Percentiles rank a stretch among this genome's conserved stretches.
These are phyloP conservation scores for Oxygymnocypris stewartii DNA, from an alignment of 2,113 vertebrate species.

Conservation along the genomic window DNA sequence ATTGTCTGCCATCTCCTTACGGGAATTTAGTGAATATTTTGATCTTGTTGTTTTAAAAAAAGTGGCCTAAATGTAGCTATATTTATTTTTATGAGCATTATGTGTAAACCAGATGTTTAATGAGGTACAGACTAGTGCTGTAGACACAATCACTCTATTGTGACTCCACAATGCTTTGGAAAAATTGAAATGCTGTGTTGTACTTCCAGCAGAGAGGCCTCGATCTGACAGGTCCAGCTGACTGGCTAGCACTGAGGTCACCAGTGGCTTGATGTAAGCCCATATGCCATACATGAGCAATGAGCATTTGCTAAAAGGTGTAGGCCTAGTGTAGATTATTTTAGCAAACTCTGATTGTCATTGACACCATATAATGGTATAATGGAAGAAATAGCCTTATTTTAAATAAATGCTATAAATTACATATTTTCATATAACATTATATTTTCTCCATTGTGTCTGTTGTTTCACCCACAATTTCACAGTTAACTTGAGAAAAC, in stretches of 20 bases:
- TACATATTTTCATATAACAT: no score
- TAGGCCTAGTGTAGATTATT: background rate
- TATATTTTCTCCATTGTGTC: background rate
- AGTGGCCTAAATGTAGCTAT: background rate
- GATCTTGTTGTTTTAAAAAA: background rate
- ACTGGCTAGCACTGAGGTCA: background rate
- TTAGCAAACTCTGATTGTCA: background rate
- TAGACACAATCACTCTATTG: slow-evolving; percentile 26
- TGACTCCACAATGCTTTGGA: slow-evolving; percentile 28
- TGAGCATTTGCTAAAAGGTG: background rate
- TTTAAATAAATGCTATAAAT: background rate
- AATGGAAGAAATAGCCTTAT: background rate
- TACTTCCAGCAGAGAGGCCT: background rate
- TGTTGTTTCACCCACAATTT: slow-evolving; percentile 11
- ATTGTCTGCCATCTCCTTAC: background rate
- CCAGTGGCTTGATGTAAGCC: background rate
- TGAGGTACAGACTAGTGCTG: background rate
- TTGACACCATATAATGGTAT: background rate
- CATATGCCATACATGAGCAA: background rate
- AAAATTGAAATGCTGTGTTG: slow-evolving; percentile 20
- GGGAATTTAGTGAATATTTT: background rate
- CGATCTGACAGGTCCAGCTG: slow-evolving; percentile 3
- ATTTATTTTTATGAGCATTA: slow-evolving; percentile 13
- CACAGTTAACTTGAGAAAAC: background rate
- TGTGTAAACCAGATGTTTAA: slow-evolving; percentile 10